A percentile compares a stretch with the other conserved stretches of the same genome.
phyloP scores from a whole-genome alignment of 1,140 invertebrate genomes.

The Oreohelix idahoensis region DNA sequence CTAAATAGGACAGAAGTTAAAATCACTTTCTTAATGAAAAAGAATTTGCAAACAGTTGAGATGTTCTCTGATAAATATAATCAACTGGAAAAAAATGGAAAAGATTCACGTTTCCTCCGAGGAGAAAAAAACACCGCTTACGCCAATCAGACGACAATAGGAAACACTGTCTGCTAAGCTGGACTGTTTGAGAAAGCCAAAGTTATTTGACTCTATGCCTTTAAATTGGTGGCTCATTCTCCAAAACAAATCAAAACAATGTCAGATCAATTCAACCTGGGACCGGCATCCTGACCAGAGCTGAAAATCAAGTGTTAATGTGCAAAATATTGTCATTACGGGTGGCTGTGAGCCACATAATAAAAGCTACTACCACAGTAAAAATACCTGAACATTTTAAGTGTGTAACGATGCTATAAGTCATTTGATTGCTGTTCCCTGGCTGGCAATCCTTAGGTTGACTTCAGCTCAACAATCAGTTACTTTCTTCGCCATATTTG shows the following conservation, averaged over 20 bases:
- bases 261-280: neutral
- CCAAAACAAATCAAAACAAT: neutral
- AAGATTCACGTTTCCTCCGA: neutral
- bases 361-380: constrained; percentile 41
- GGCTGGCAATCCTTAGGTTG: constrained; percentile 39
- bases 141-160: neutral
- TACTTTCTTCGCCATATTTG: constrained; percentile 41
- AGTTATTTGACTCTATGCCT: neutral
- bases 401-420: constrained; percentile 40
- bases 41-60: neutral
- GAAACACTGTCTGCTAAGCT: neutral
- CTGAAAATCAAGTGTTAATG: neutral
- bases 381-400: constrained; percentile 45
- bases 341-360: constrained; percentile 26
- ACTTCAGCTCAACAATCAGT: constrained; percentile 42
- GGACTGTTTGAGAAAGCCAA: neutral
- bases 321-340: neutral
- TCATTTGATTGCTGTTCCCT: constrained; percentile 42
- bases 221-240: constrained; percentile 20
- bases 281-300: neutral
- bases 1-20: too few relatives aligned
- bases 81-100: too few relatives aligned
- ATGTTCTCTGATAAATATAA: neutral
- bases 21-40: too few relatives aligned
- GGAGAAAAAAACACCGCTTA: neutral